These are phyloP conservation scores for fruit fly (Drosophila melanogaster) DNA, from an alignment of 1,140 invertebrate species.

Conservation along the genomic window Release_6_plus_ISO1_MT NC_004354.4:14868001-14868500, in stretches of 20 bases:
- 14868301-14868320: conserved; percentile 41
- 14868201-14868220: conserved; percentile 4
- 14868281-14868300: conserved; percentile 58
- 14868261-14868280: conserved; percentile 22
- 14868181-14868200: not conserved
- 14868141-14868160: too few relatives aligned
- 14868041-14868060: not conserved
- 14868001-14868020: too few relatives aligned
- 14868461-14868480: conserved; percentile 14
- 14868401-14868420: not conserved
- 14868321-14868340: conserved; percentile 16
- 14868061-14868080: not conserved
- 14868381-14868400: conserved; percentile 9
- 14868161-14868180: not conserved
- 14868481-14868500: conserved; percentile 4
- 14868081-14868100: not conserved
- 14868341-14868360: conserved; percentile 36
- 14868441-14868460: conserved; percentile 22
- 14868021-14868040: not conserved
- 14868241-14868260: conserved; percentile 42
- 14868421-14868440: conserved; percentile 18
- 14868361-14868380: conserved; percentile 18
- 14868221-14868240: conserved; percentile 53
- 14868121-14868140: too few relatives aligned
- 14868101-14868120: too few relatives aligned